Evolutionary conservation across 2,113 vertebrate genomes (phyloP).

Genomic region (Pan troglodytes): NHGRI_mPanTro3-v2.1_pri NC_072402.2:47598501-47599000

Average conservation of each 20-base stretch:
- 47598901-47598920: constrained; percentile 18
- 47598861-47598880: neutral
- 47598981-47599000: neutral
- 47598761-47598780: neutral
- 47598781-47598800: neutral
- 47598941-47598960: neutral
- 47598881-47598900: neutral
- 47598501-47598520: neutral
- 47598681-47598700: neutral
- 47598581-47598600: neutral
- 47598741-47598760: neutral
- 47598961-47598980: constrained; percentile 39
- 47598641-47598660: neutral
- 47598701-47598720: neutral
- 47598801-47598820: neutral
- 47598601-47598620: neutral
- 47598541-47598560: neutral
- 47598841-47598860: neutral
- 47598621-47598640: neutral
- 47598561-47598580: neutral
- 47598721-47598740: neutral
- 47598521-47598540: neutral
- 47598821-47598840: neutral
- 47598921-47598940: neutral
- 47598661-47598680: neutral